Evolutionary conservation across 1,140 invertebrate genomes (phyloP).

Genomic region (Micrasema longulum): DNA sequence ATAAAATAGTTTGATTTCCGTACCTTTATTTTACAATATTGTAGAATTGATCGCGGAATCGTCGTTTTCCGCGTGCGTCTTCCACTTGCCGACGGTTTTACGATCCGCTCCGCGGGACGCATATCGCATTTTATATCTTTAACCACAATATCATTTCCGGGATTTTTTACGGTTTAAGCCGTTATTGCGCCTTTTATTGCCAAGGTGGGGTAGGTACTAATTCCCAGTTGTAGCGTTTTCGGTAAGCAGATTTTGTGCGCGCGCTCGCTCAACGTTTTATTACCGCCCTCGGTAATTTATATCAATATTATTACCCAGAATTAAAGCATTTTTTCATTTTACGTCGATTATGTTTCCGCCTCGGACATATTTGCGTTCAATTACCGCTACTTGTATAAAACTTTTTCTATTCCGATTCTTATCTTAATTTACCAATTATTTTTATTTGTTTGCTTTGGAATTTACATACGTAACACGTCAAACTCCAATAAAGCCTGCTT

Average conservation of each 20-base stretch:
- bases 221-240: conserved; percentile 28
- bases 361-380: conserved; percentile 1
- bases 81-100: too few relatives aligned
- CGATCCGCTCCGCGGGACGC: conserved; percentile 30
- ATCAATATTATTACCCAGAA: conserved; percentile 34
- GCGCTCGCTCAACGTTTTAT: background rate
- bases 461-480: too few relatives aligned
- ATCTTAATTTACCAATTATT: too few relatives aligned
- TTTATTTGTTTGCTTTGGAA: too few relatives aligned
- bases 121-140: conserved; percentile 49
- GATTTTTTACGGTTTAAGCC: conserved; percentile 51
- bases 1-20: too few relatives aligned
- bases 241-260: conserved; percentile 35
- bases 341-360: conserved; percentile 5
- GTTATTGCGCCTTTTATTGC: conserved; percentile 51
- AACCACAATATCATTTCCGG: conserved; percentile 46
- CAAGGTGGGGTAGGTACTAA: conserved; percentile 46
- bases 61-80: too few relatives aligned
- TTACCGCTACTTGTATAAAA: too few relatives aligned
- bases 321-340: conserved; percentile 43
- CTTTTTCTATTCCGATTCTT: too few relatives aligned
- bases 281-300: conserved; percentile 34
- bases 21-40: too few relatives aligned
- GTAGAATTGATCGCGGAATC: too few relatives aligned
- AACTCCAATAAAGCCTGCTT: too few relatives aligned